Base-by-base conservation (phyloP, 2,888 invertebrate species). In the Drosophila leonis region DNA sequence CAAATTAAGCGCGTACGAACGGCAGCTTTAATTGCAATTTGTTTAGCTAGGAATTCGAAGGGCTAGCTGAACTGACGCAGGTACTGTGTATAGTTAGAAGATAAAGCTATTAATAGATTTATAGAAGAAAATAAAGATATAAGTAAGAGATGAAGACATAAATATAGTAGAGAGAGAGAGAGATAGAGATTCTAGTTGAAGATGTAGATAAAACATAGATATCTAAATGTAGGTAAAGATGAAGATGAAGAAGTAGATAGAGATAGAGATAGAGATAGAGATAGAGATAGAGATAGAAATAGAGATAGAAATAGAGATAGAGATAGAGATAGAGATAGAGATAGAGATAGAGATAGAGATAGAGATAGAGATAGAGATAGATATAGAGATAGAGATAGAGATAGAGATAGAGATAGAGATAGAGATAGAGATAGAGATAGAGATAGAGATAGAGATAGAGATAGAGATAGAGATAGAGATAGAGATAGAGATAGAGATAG, bases 1-100 rank as follows among this genome's bases (percentile, higher is more conserved):
- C 42, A 67, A 77, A 63, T 75, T 61, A 65, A 72, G 54, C 68
- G 54, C 49, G 52, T 60, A 49, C 48, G 31, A 24, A 59, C 33
- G 35, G 56, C 31, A 37, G 46, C 66, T 67, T 73, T 68, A 74
- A 74, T 74, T 74, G 60, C 64, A 44, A 42, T 63, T 61, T 65
- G 55, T 24, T 46, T 12, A 35, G 60, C n/a, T 54, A 20, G 15
- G 12, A 4, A 18, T 66, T 54, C 39, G 4, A 4, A 15, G 0
- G 2, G 18, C 12, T 7, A 60, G 27, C 37, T 12, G 24, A 39
- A 54, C 37, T 27, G 37, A 12, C 10, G 48, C 0, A 29, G 33
- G 18, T 13, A 18, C 55, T 33, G 24, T 24, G 20, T 42, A 20
- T 41, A 54, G 37, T 2, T 59, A 27, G 8, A 37, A 48, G 29